Evolutionary conservation across 2,113 vertebrate species (phyloP).

Genomic region (Noctilio leporinus): DNA sequence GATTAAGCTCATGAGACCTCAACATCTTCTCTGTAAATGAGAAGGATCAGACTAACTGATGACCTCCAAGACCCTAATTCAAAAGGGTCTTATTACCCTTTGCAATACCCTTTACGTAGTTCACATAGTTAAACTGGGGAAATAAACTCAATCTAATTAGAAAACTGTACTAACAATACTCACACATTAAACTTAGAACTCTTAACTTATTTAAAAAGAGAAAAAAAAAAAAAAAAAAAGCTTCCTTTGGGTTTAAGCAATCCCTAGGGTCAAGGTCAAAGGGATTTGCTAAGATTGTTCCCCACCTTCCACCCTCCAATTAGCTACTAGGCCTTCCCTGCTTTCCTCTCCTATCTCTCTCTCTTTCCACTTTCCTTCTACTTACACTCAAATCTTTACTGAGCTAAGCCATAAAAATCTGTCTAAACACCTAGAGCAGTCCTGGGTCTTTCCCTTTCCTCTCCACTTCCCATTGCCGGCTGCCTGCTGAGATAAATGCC

Average conservation of each 20-base stretch:
- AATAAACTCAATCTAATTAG: not conserved
- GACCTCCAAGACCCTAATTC: not conserved
- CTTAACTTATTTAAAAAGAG: not conserved
- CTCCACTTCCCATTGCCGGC: not conserved
- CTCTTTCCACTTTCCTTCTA: not conserved
- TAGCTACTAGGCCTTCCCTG: not conserved
- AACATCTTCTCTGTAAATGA: not conserved
- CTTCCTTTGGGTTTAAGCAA: conserved; percentile 3
- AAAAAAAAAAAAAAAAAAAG: not conserved
- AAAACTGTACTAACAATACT: not conserved
- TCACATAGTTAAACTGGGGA: not conserved
- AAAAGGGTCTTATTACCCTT: too few relatives aligned
- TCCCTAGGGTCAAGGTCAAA: not conserved
- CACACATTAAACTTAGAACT: not conserved
- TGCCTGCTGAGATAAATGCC: not conserved
- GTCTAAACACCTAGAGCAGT: not conserved
- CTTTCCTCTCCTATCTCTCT: not conserved
- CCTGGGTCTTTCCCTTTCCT: not conserved
- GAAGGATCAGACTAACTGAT: not conserved
- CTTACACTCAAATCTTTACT: not conserved
- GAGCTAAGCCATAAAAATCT: not conserved
- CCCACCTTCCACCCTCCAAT: not conserved
- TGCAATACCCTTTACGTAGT: not conserved
- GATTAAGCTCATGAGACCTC: not conserved
- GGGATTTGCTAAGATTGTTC: not conserved